Base-by-base conservation (phyloP, 1,140 invertebrate genomes). In the Adelges cooleyi region DNA sequence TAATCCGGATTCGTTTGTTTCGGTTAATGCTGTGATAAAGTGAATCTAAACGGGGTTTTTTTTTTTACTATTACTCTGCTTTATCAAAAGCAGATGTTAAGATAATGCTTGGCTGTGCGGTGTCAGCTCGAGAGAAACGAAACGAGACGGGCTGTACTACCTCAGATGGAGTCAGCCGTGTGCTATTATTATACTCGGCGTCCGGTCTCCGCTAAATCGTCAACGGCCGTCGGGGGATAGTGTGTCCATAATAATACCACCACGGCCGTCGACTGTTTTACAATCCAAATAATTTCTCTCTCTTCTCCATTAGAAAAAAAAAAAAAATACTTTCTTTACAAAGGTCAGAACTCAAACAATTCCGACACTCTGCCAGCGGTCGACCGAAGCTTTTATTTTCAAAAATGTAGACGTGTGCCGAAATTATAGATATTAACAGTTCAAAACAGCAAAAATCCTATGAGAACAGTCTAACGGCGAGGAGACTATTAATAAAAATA, bases 161-260 rank as follows among this genome's bases (percentile, higher is more conserved):
- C 56, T 62, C 56, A 62, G 56, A 62, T 62, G 56, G 56, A 62
- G 25, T 62, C 56, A 18, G 42, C 9, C 56, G 56, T 62, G 56
- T 62, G 56, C 56, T 62, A 62, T 62, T 62, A 62, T 62, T 62
- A 62, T 62, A 40, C 46, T 25, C 56, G 40, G 23, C 56, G 11
- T 25, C 27, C 56, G 42, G 40, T 42, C 56, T 62, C 56, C 56
- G 56, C 56, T 17, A 62, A 62, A 62, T 62, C 25, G 40, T 46
- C 42, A 62, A 62, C 56, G 13, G 42, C 40, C 9, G 42, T 48
- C 25, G 11, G 42, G 54, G 54, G 54, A 59, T 46, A 46, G 22
- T 46, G 17, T 59, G 46, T 44, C 40, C 40, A 46, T 62, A 62
- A 25, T 48, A 25, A 62, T 48, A 62, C 38, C 18, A 46, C 25